Percentiles rank a stretch among this genome's conserved stretches.
Conservation (phyloP, 2,797 vertebrate species). For the Pantherophis alleghaniensis region DNA sequence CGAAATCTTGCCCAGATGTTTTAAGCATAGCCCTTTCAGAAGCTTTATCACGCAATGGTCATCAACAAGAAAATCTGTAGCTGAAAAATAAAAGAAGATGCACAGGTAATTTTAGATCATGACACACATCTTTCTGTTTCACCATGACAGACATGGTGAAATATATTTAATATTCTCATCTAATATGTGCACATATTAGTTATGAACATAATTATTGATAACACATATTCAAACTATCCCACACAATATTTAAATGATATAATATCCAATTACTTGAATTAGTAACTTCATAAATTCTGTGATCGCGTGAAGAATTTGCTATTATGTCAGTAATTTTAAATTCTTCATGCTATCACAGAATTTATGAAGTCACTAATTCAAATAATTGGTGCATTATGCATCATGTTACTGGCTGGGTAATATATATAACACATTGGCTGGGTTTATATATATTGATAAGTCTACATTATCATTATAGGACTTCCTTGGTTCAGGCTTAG, state of each 20-base stretch:
- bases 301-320: not conserved
- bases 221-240: not conserved
- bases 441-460: not conserved
- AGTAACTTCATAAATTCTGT: not conserved
- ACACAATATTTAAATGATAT: not conserved
- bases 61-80: slow-evolving; percentile 84
- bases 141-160: not conserved
- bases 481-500: not conserved
- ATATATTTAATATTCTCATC: slow-evolving; percentile 22
- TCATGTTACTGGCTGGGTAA: not conserved
- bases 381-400: not conserved
- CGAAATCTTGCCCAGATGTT: slow-evolving; percentile 85
- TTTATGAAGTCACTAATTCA: too few relatives aligned
- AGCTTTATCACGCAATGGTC: slow-evolving; percentile 91
- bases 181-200: not conserved
- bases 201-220: not conserved
- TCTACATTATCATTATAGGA: not conserved
- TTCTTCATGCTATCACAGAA: too few relatives aligned
- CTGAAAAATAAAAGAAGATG: slow-evolving; percentile 67
- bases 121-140: too few relatives aligned
- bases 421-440: not conserved
- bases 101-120: not conserved
- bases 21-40: slow-evolving; percentile 92
- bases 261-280: not conserved
- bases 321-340: not conserved